Conservation (phyloP, 2,797 vertebrate species). For the Alca torda region DNA sequence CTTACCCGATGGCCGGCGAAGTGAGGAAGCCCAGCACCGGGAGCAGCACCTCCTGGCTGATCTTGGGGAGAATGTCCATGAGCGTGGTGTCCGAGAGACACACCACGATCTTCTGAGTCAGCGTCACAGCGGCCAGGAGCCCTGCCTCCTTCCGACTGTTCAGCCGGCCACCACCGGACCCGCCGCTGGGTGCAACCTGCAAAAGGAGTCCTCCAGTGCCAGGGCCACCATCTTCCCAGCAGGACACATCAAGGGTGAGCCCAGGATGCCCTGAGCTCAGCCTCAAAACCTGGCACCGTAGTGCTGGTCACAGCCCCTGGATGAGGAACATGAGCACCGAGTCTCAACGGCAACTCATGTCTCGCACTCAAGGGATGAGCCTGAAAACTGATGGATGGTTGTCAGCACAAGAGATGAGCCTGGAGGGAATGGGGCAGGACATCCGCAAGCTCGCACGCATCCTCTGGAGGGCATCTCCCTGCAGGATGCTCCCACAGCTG, state of each 20-base stretch:
- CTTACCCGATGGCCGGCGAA: slow-evolving; percentile 85
- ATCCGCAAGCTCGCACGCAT: background rate
- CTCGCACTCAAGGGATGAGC: background rate
- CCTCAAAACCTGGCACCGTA: background rate
- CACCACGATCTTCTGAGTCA: slow-evolving; percentile 94
- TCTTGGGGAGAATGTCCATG: slow-evolving; percentile 98
- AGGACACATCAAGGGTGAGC: background rate
- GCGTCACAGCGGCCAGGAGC: slow-evolving; percentile 88
- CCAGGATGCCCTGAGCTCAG: background rate
- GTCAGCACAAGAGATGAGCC: background rate
- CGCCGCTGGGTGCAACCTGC: slow-evolving; percentile 87
- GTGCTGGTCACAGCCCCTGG: background rate
- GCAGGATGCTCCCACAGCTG: background rate
- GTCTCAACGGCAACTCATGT: background rate
- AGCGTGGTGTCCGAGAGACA: slow-evolving; percentile 95
- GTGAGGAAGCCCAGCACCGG: slow-evolving; percentile 92
- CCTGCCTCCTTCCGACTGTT: slow-evolving; percentile 97
- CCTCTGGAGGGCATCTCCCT: background rate
- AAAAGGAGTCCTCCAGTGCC: background rate
- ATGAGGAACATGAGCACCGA: background rate
- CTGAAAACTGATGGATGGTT: background rate
- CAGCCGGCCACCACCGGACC: slow-evolving; percentile 78
- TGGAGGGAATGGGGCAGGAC: background rate
- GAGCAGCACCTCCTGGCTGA: slow-evolving; percentile 93
- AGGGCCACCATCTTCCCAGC: background rate